Conservation (phyloP, 2,888 invertebrate species). For the Orthosia cruda region DNA sequence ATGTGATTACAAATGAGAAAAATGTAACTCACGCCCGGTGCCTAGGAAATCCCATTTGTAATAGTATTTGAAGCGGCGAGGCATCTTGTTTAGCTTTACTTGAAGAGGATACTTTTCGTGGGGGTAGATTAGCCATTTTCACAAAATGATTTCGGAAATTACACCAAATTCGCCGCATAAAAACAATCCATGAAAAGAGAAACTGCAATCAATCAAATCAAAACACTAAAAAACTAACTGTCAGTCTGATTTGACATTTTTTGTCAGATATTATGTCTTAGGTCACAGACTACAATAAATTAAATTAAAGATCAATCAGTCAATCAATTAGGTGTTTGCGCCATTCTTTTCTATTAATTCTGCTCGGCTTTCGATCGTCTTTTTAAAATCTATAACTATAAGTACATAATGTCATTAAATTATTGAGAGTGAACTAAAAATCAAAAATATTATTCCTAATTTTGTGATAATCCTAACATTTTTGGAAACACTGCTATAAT, state of each 20-base stretch:
- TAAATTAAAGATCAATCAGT: too few relatives aligned
- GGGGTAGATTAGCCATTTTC: conserved; percentile 95
- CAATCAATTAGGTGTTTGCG: too few relatives aligned
- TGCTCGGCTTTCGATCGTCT: too few relatives aligned
- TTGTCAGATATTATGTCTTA: neutral
- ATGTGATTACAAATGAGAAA: neutral
- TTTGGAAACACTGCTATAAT: too few relatives aligned
- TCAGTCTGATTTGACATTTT: conserved; percentile 20
- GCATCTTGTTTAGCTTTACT: conserved; percentile 94
- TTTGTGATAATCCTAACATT: too few relatives aligned
- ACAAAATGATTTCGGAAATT: conserved; percentile 67
- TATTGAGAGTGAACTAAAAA: too few relatives aligned
- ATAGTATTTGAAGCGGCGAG: conserved; percentile 95
- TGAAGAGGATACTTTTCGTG: conserved; percentile 94
- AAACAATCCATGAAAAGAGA: conserved; percentile 60
- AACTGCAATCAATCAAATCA: conserved; percentile 46
- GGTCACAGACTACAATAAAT: too few relatives aligned
- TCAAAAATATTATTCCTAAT: too few relatives aligned
- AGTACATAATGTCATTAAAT: too few relatives aligned
- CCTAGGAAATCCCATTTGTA: conserved; percentile 97
- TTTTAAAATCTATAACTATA: too few relatives aligned
- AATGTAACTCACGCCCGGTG: conserved; percentile 95
- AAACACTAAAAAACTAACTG: conserved; percentile 15
- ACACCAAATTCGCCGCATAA: conserved; percentile 76
- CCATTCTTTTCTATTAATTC: too few relatives aligned